phyloP scores from a whole-genome alignment of 2,888 invertebrate genomes.

The Apantesis nais region DNA sequence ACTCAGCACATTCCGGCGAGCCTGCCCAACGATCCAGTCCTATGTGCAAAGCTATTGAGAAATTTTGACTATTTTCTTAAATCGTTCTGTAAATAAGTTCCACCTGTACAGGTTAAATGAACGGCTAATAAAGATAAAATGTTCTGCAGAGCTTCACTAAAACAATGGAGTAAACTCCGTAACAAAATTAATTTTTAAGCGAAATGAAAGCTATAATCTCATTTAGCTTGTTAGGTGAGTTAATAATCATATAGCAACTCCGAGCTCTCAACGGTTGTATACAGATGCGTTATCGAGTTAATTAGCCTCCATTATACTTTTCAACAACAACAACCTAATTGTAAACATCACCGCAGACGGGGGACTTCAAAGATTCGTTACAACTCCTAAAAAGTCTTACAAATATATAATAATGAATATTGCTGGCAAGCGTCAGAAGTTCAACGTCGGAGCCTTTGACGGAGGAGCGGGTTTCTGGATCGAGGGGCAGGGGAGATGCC shows the following conservation, averaged over 20 bases:
- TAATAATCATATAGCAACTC: conserved; percentile 5
- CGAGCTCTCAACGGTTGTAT: neutral
- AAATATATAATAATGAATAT: conserved; percentile 11
- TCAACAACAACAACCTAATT: conserved; percentile 25
- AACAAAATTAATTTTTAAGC: conserved; percentile 3
- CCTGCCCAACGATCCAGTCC: neutral
- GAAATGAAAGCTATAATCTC: neutral
- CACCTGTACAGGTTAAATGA: neutral
- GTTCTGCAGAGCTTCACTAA: neutral
- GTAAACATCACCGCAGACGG: conserved; percentile 8
- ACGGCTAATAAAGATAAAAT: neutral
- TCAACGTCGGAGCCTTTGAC: neutral
- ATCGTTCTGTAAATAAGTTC: neutral
- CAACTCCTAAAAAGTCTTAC: neutral
- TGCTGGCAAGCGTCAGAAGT: neutral
- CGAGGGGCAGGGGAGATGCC: neutral
- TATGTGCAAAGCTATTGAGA: neutral
- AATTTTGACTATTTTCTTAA: neutral
- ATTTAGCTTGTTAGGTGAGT: conserved; percentile 14
- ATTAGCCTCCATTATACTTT: conserved; percentile 20
- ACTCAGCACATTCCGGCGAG: conserved; percentile 11
- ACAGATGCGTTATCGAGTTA: conserved; percentile 19
- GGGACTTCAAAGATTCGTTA: conserved; percentile 18
- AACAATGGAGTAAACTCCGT: conserved; percentile 3
- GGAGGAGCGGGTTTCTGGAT: neutral